Conservation (phyloP, 2,888 invertebrate species). For the Ecliptopera silaceata region DNA sequence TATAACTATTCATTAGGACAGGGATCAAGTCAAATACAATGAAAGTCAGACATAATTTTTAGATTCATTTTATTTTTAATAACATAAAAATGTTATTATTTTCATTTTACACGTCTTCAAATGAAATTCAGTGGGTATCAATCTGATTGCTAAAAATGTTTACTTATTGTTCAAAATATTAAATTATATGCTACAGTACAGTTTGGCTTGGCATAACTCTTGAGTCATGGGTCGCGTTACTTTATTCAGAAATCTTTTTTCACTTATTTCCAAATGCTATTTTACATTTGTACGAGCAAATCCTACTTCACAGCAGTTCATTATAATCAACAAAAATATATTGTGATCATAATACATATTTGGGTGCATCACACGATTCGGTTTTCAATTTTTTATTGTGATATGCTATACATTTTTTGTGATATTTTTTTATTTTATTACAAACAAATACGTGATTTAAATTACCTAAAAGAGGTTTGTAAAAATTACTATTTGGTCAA, state of each 20-base stretch:
- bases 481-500: slow-evolving; percentile 80
- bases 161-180: slow-evolving; percentile 69
- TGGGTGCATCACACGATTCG: slow-evolving; percentile 65
- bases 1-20: no score
- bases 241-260: slow-evolving; percentile 70
- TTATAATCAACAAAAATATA: slow-evolving; percentile 78
- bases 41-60: slow-evolving; percentile 69
- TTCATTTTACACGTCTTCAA: slow-evolving; percentile 80
- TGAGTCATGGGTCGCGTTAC: slow-evolving; percentile 54
- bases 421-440: slow-evolving; percentile 71
- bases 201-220: slow-evolving; percentile 70
- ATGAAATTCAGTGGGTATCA: slow-evolving; percentile 75
- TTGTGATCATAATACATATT: slow-evolving; percentile 73
- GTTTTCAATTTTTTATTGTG: slow-evolving; percentile 66
- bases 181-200: slow-evolving; percentile 68
- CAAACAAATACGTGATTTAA: slow-evolving; percentile 66
- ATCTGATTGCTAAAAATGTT: slow-evolving; percentile 74
- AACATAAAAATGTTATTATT: slow-evolving; percentile 84
- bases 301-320: slow-evolving; percentile 71
- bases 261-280: slow-evolving; percentile 82
- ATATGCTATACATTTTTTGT: slow-evolving; percentile 79
- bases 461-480: slow-evolving; percentile 74
- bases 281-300: slow-evolving; percentile 73
- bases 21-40: slow-evolving; percentile 31
- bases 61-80: slow-evolving; percentile 83